A percentile compares a stretch with the other conserved stretches of the same genome.
Conservation (phyloP, 2,797 vertebrate genomes). For the Vireo griseus region DNA sequence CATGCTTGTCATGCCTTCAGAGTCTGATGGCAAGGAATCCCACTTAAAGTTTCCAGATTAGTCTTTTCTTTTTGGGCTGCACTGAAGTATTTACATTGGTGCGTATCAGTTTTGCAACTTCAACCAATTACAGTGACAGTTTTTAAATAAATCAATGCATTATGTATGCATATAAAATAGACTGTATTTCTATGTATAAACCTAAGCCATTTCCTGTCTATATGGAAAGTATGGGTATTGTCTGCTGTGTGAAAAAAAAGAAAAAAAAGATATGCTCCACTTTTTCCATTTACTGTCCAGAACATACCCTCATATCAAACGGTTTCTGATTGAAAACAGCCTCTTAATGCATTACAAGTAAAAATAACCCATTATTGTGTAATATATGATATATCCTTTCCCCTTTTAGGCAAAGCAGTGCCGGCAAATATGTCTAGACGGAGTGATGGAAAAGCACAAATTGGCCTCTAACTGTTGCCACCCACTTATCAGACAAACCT, state of each 20-base stretch:
- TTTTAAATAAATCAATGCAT: constrained; percentile 25
- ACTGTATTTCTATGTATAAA: constrained; percentile 38
- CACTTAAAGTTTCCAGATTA: not conserved
- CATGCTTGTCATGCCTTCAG: not conserved
- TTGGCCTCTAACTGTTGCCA: constrained; percentile 31
- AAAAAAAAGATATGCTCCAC: constrained; percentile 4
- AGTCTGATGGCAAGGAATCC: not conserved
- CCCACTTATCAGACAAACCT: constrained; percentile 38
- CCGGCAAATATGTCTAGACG: constrained; percentile 44
- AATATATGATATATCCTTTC: constrained; percentile 46
- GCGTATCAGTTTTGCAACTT: not conserved
- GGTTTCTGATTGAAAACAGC: constrained; percentile 56
- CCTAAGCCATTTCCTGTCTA: constrained; percentile 50
- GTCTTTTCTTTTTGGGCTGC: not conserved
- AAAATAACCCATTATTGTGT: constrained; percentile 52
- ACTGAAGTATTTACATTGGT: not conserved
- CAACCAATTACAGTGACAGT: not conserved
- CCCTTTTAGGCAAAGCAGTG: constrained; percentile 33
- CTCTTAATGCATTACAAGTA: constrained; percentile 43
- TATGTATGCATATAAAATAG: not conserved
- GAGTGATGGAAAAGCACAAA: constrained; percentile 46
- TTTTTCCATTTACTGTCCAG: constrained; percentile 55
- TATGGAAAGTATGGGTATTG: constrained; percentile 53
- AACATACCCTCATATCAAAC: constrained; percentile 42
- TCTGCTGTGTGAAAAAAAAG: constrained; percentile 28